These are phyloP conservation scores for Drosophila paulistorum DNA, from an alignment of 1,140 invertebrate species.

Conservation along the genomic window DNA sequence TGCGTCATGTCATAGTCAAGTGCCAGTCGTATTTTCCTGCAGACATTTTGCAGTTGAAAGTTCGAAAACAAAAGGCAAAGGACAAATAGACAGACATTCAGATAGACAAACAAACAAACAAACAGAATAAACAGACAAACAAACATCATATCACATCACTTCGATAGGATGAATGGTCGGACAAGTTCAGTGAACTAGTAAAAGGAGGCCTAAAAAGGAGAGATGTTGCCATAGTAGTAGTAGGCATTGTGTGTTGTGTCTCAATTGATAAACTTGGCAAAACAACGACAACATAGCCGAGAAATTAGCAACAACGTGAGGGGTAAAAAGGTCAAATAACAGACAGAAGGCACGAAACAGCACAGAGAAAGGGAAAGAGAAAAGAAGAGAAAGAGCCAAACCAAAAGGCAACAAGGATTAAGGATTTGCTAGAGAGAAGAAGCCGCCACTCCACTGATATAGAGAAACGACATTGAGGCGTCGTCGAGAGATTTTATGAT, in stretches of 20 bases:
- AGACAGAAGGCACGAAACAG: conserved; percentile 28
- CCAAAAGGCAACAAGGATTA: conserved; percentile 7
- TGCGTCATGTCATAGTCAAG: conserved; percentile 4
- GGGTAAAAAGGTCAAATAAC: conserved; percentile 64
- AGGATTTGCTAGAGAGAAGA: conserved; percentile 37
- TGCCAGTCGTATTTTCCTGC: not conserved
- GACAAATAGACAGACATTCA: conserved; percentile 33
- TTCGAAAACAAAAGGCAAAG: conserved; percentile 39
- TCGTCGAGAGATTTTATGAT: conserved; percentile 66
- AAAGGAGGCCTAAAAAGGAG: conserved; percentile 40
- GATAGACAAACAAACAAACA: conserved; percentile 3
- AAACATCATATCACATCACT: conserved; percentile 34
- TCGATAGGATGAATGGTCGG: conserved; percentile 47
- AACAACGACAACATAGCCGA: conserved; percentile 27
- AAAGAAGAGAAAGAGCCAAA: not conserved
- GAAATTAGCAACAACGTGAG: conserved; percentile 59
- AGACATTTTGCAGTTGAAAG: conserved; percentile 12
- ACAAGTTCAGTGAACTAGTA: conserved; percentile 46
- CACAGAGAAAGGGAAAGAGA: not conserved
- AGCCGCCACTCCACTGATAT: not conserved
- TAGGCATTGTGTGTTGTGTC: conserved; percentile 38
- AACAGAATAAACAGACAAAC: conserved; percentile 33
- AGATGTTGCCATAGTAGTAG: not conserved
- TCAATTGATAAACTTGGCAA: conserved; percentile 42
- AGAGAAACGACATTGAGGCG: conserved; percentile 37